phyloP scores from a whole-genome alignment of 2,797 vertebrate genomes.

The Basileuterus tristriatus region DNA sequence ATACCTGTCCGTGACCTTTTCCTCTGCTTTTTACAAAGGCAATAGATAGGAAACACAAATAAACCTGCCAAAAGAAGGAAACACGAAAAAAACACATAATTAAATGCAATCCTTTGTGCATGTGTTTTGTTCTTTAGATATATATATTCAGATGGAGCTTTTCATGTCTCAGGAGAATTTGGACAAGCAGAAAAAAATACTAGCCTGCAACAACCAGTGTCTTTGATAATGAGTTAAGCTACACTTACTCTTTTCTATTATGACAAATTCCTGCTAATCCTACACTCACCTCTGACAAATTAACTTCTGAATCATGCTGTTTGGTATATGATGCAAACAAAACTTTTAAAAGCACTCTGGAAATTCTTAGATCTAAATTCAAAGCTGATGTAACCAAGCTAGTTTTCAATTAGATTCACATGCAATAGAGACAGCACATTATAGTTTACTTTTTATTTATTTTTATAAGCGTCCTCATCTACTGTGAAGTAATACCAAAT shows the following conservation, averaged over 20 bases:
- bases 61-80: conserved; percentile 80
- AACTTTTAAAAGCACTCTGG: not conserved
- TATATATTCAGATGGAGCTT: rapidly evolving
- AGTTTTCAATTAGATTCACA: not conserved
- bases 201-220: not conserved
- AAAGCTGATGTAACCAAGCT: not conserved
- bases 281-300: not conserved
- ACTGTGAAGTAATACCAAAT: not conserved
- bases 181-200: not conserved
- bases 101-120: not conserved
- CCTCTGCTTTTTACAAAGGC: conserved; percentile 94
- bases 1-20: conserved; percentile 87
- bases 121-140: not conserved
- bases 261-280: not conserved
- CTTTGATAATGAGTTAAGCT: not conserved
- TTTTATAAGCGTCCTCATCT: not conserved
- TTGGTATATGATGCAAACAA: not conserved
- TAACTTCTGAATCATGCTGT: not conserved
- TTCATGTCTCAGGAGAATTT: not conserved
- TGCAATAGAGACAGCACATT: not conserved
- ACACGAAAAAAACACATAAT: not conserved
- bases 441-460: not conserved
- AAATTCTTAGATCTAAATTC: not conserved
- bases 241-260: not conserved
- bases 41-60: conserved; percentile 94